Conservation (phyloP, 2,888 invertebrate genomes). For the Drepana falcataria region DNA sequence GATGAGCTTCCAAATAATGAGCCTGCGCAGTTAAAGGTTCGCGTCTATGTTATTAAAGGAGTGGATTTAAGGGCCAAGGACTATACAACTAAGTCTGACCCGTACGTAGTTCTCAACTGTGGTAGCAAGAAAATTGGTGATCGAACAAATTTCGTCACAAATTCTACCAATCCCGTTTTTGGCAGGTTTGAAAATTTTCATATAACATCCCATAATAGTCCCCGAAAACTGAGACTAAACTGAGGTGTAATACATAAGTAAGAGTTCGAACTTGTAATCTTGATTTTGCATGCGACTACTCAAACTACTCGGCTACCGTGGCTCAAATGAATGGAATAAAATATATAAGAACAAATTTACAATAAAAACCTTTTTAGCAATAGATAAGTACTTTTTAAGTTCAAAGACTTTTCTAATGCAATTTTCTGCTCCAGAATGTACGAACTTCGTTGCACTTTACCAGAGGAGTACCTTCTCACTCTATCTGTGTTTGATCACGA, state of each 20-base stretch:
- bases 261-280: no score
- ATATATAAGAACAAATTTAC: no score
- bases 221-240: no score
- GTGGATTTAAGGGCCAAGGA: slow-evolving; percentile 85
- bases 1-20: slow-evolving; percentile 80
- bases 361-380: no score
- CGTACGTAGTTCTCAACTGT: slow-evolving; percentile 85
- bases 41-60: slow-evolving; percentile 88
- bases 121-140: slow-evolving; percentile 81
- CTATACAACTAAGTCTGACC: slow-evolving; percentile 84
- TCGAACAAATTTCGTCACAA: slow-evolving; percentile 83
- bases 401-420: no score
- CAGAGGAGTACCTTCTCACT: slow-evolving; percentile 85
- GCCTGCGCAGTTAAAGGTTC: slow-evolving; percentile 80
- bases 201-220: no score
- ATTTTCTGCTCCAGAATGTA: no score
- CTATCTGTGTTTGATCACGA: slow-evolving; percentile 89
- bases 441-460: slow-evolving; percentile 75
- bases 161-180: slow-evolving; percentile 89
- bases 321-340: no score
- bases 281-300: no score
- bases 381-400: no score
- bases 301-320: no score
- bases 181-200: slow-evolving; percentile 79
- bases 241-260: no score